A percentile compares a stretch with the other conserved stretches of the same genome.
Evolutionary conservation across 2,888 invertebrate genomes (phyloP).

Genomic region (Halocaridina rubra): DNA sequence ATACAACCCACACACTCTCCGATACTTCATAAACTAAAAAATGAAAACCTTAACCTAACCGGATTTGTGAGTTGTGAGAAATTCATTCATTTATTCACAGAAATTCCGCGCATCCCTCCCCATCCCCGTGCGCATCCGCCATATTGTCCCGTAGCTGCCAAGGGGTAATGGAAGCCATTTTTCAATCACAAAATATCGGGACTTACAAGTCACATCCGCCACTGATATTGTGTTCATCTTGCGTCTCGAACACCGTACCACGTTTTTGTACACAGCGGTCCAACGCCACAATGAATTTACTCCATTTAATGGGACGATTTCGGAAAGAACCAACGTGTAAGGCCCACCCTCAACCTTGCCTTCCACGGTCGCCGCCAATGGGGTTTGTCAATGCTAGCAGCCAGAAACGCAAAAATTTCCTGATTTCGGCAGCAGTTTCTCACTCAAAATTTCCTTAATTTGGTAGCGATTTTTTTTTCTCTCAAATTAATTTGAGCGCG

Average conservation of each 20-base stretch:
- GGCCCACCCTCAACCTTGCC: slow-evolving; percentile 5
- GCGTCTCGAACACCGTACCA: slow-evolving; percentile 20
- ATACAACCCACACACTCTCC: too few relatives aligned
- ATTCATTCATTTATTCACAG: not conserved
- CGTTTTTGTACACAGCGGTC: slow-evolving; percentile 55
- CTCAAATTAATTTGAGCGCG: too few relatives aligned
- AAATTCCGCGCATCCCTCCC: slow-evolving; percentile 6
- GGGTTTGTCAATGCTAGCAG: too few relatives aligned
- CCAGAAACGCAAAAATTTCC: too few relatives aligned
- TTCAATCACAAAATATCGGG: slow-evolving; percentile 49
- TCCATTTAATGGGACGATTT: slow-evolving; percentile 36
- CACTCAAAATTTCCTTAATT: too few relatives aligned
- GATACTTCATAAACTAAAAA: too few relatives aligned
- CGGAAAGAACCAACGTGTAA: too few relatives aligned
- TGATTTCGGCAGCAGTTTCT: too few relatives aligned
- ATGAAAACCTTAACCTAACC: too few relatives aligned
- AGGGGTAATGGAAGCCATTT: not conserved
- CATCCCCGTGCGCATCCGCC: slow-evolving; percentile 46
- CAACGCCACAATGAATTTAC: slow-evolving; percentile 50
- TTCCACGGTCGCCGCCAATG: slow-evolving; percentile 9
- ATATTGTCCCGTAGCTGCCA: slow-evolving; percentile 46
- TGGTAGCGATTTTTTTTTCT: too few relatives aligned
- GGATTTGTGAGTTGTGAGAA: too few relatives aligned
- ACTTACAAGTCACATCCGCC: slow-evolving; percentile 53
- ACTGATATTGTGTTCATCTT: slow-evolving; percentile 41